Evolutionary conservation across 2,113 vertebrate species (phyloP), one percentile per base, ranked within the genome.

Genomic region (Pollachius pollachius): DNA sequence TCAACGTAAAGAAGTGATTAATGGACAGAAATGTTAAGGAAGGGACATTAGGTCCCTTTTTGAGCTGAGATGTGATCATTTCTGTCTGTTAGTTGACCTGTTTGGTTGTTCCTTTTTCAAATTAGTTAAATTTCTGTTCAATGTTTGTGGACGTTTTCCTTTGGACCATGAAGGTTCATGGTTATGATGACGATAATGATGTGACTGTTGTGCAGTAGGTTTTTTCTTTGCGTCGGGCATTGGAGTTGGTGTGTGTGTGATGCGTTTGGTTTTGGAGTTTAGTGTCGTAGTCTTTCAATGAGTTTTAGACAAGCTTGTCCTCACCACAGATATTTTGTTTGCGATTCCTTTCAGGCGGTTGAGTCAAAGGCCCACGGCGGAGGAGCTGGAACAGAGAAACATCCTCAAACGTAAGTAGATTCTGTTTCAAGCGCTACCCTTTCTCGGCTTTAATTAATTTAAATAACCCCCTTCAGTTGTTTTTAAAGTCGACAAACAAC

Each of bases 341-440:
- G 90, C 94, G 78, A 94, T 92, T 89, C 83, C 89, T 81, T 90
- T 87, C 88, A 99, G 97, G 88, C 94, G 96, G 77, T 92, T 99
- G 91, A 99, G 96, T 90, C 97, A 99, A 93, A 94, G 97, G 83
- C 97, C 97, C 0, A 98, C 96, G 0, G 97, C 95, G 1, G 97
- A 99, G 80, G 97, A 99, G 75, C 89, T 99, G 86, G 97, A 99
- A 73, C 97, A 99, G 90, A 94, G 97, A 82, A 99, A 99, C 90
- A 99, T 99, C 81, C 91, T 99, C 82, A 99, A 98, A 93, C 97
- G 97, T 99, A 87, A 98, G 97, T 95, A 68, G 61, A 13, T 66
- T 64, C 7, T 34, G 9, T 13, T 48, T 13, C 12, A 9, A 12
- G 11, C 41, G 41, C 41, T 2, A 48, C 12, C 41, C 9, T 48